Evolutionary conservation across 2,888 invertebrate genomes (phyloP).

Genomic region (Sinelater perroti): DNA sequence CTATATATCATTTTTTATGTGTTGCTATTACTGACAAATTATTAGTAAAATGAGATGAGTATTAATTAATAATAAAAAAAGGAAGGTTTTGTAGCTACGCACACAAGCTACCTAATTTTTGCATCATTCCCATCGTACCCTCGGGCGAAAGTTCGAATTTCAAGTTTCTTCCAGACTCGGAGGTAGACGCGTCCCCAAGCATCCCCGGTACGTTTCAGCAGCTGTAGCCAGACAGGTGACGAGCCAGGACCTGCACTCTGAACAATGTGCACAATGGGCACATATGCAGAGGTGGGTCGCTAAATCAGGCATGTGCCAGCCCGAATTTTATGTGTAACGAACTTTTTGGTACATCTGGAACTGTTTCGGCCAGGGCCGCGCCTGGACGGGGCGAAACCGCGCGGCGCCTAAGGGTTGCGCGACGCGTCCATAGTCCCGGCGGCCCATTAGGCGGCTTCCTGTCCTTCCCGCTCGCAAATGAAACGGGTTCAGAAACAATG

Average conservation of each 20-base stretch:
- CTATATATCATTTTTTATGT: no score
- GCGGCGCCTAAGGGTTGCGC: no score
- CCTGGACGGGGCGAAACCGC: background rate
- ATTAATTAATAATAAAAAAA: no score
- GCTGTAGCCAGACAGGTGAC: slow-evolving; percentile 41
- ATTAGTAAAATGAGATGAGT: no score
- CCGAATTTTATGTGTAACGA: slow-evolving; percentile 38
- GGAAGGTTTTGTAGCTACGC: no score
- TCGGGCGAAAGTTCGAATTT: slow-evolving; percentile 9
- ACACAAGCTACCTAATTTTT: no score
- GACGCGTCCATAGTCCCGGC: no score
- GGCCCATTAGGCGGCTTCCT: background rate
- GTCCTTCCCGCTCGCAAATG: slow-evolving; percentile 9
- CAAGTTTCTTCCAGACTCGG: slow-evolving; percentile 14
- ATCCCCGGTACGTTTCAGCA: slow-evolving; percentile 35
- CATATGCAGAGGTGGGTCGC: slow-evolving; percentile 41
- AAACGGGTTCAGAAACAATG: slow-evolving; percentile 34
- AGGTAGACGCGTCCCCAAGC: slow-evolving; percentile 32
- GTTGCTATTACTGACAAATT: no score
- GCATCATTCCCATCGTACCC: no score
- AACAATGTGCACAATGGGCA: slow-evolving; percentile 40
- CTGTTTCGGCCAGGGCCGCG: slow-evolving; percentile 16
- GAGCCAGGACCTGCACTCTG: slow-evolving; percentile 36
- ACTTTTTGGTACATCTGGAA: slow-evolving; percentile 38
- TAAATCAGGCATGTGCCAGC: slow-evolving; percentile 39